Base-by-base conservation (phyloP, 2,797 vertebrate genomes). In the Bradypodion ventrale region DNA sequence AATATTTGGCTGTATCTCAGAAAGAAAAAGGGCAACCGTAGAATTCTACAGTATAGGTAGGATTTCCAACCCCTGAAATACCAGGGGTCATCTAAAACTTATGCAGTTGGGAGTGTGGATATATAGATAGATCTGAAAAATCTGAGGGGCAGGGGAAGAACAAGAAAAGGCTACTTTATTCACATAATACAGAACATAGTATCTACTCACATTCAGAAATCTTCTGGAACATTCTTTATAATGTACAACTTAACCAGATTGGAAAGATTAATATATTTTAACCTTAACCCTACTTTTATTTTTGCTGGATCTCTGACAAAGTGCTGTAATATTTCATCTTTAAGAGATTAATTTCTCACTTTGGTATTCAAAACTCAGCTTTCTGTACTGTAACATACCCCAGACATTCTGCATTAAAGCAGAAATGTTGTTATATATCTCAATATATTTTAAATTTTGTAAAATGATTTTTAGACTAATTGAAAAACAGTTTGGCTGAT, bases 321-420 rank as follows among this genome's bases (percentile, higher is more conserved):
- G 82, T 87, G 88, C 37, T 80, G 46, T 82, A 88, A 87, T 80
- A 78, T 83, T 84, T 87, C 44, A 82, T 90, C 84, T 91, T 84
- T 80, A 91, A 89, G 88, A 86, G 83, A 44, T n/a, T 5, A n/a
- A 42, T 60, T 6, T 56, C 88, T 93, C 85, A 94, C 95, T 96
- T 96, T 96, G 95, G 95, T 96, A 95, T 95, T 81, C 90, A 89
- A 93, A 89, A 91, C 69, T 25, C 70, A 74, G 27, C 32, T 70
- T 88, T 91, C 88, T 93, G 92, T 84, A 91, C 88, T 89, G 85
- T 81, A 93, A 80, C 77, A 59, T 92, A 90, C 91, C 66, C 81
- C 60, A 69, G 75, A 87, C 16, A 8, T 90, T 94, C 90, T 94
- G 90, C 90, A 89, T 87, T 92, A 88, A 77, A 89, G 80, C 75